phyloP scores from a whole-genome alignment of 2,888 invertebrate genomes.

The Macroteleia sp. region DNA sequence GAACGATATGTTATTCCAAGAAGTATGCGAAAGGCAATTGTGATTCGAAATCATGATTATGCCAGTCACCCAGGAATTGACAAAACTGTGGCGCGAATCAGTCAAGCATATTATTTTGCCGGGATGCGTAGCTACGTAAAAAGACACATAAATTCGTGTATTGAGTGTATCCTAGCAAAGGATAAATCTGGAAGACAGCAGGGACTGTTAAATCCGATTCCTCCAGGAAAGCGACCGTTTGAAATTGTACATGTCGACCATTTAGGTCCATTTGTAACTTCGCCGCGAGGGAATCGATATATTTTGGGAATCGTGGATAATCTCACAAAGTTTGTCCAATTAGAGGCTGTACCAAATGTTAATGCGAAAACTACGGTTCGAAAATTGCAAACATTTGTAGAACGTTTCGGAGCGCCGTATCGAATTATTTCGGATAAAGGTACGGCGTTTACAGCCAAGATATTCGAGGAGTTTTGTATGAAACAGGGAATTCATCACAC shows the following conservation, averaged over 20 bases:
- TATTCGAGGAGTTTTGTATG: neutral
- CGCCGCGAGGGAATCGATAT: neutral
- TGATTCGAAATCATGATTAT: constrained; percentile 24
- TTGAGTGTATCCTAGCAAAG: constrained; percentile 60
- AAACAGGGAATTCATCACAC: neutral
- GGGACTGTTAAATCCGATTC: neutral
- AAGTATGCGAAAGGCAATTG: constrained; percentile 29
- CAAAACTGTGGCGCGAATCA: constrained; percentile 42
- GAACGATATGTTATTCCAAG: constrained; percentile 7
- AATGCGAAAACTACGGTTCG: neutral
- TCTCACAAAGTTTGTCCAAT: neutral
- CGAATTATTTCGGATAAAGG: neutral
- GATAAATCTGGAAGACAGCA: neutral
- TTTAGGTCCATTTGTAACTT: neutral
- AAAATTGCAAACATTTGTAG: neutral
- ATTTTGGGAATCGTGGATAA: neutral
- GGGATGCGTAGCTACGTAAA: constrained; percentile 57
- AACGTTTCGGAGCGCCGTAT: neutral
- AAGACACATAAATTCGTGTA: constrained; percentile 57
- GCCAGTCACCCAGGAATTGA: constrained; percentile 63
- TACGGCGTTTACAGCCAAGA: neutral
- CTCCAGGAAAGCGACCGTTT: neutral
- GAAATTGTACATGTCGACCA: neutral
- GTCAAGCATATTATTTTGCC: constrained; percentile 60
- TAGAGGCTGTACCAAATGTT: neutral